These are phyloP conservation scores for Myzus persicae DNA, from an alignment of 1,140 invertebrate species.

Conservation along the genomic window DNA sequence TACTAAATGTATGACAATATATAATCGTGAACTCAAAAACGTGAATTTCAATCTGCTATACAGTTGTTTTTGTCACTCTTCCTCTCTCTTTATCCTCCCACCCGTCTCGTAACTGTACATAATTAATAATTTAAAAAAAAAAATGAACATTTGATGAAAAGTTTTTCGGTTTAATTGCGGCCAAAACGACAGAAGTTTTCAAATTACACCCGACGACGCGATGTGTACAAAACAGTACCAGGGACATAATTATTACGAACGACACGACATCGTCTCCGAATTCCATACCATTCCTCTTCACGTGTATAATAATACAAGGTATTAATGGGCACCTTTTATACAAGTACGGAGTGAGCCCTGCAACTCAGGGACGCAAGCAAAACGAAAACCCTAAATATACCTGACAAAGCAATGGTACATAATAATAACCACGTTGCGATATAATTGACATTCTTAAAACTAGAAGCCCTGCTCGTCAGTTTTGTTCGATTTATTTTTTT, in stretches of 20 bases:
- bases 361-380: background rate
- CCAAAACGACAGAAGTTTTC: conserved; percentile 18
- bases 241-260: conserved; percentile 37
- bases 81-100: background rate
- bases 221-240: conserved; percentile 25
- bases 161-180: background rate
- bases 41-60: background rate
- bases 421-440: background rate
- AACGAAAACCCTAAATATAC: background rate
- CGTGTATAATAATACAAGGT: background rate
- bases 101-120: background rate
- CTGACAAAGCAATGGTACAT: background rate
- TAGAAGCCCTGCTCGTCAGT: background rate
- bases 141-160: background rate
- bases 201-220: background rate
- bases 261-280: conserved; percentile 8
- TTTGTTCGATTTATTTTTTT: background rate
- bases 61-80: background rate
- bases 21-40: background rate
- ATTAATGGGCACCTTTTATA: background rate
- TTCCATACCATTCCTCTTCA: background rate
- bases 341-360: background rate
- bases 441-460: background rate
- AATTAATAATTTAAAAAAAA: background rate
- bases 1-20: background rate